Base-by-base conservation (phyloP, 2,113 vertebrate genomes). In the Heterocephalus glaber region DNA sequence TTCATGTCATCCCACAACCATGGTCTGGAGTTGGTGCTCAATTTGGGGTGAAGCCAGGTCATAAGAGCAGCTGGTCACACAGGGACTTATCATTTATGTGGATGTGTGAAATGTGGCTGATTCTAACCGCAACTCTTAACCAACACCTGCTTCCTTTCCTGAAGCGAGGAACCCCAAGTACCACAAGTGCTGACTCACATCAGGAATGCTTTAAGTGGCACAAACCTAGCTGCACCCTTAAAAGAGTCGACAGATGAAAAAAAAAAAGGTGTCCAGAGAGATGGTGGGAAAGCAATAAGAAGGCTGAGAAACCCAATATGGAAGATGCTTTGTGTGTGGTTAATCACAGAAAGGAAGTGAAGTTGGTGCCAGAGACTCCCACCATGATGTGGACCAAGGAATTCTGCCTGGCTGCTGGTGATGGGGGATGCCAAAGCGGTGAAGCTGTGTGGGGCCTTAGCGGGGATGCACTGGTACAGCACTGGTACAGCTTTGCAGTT, bases 61-160 rank as follows among this genome's bases (percentile, higher is more conserved):
- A 1, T 3, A 1, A 17, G 61, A 28, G 58, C 6, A 2, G 47
- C 47, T 1, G 47, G 1, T 9, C 35, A 0, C 58, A 10, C 0
- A 1, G 35, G 2, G 56, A 44, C 26, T 44, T 35, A 33, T 63
- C 22, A 16, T 1, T 38, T 3, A 4, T 0, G 2, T 4, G 63
- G 30, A 17, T 4, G 0, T 2, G 2, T 22, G 54, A 35, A 7
- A 1, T 3, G n/a, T 1, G 38, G 80, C 56, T 47, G 8, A 74
- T 19, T 35, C 28, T 61, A 38, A 35, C 85, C 81, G 38, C 61
- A 72, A 49, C 54, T 35, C 89, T 94, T 11, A 30, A 58, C 47
- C 44, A 7, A 38, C 30, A n/a, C 60, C 92, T 0, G 3, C 86
- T 80, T 94, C 86, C 85, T 74, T n/a, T 70, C 49, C 33, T 3